Base-by-base conservation (phyloP, 1,140 invertebrate genomes). In the Dendrolimus punctatus region DNA sequence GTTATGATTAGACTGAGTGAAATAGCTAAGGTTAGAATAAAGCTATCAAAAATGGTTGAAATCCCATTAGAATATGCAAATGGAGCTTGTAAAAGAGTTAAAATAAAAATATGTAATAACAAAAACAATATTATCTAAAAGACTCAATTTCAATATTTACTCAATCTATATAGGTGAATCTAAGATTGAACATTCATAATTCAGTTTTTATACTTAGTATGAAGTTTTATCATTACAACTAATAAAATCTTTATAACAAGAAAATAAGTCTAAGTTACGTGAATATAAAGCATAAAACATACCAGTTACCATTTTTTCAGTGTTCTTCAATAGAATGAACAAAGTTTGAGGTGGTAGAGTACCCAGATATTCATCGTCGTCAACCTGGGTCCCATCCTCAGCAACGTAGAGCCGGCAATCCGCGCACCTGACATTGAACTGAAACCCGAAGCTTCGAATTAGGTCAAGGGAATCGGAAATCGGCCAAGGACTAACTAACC, bases 311-410 rank as follows among this genome's bases (percentile, higher is more conserved):
- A 92, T 87, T 64, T 84, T 80, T 76, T 91, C 91, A 59, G 91
- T 89, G 50, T 88, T 87, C 57, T 88, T 89, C 59, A 91, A 89
- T 46, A 92, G 76, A 53, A 95, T 91, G 8, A 95, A 88, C 5
- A 93, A 85, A 0, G 92, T 94, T 69, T 95, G 94, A 2, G 92
- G 78, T 38, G 92, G 89, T 51, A 95, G 68, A 2, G 91, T 93
- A 44, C 86, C 73, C 63, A 95, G 92, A 70, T 95, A 95, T 4
- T 93, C 92, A 42, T 95, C 92, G 61, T 89, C 90, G 47, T 93
- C 91, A 37, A 95, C 90, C 57, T 91, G 84, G 10, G 93, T 94
- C 42, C 94, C 94, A 80, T 95, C 93, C 42, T 90, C 76, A 1
- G 89, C 87, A 46, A 90, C 76, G 68, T 84, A 90, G 6, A 81